Conservation (phyloP, 2,888 invertebrate genomes). For the Aphelenchoides bicaudatus region DNA sequence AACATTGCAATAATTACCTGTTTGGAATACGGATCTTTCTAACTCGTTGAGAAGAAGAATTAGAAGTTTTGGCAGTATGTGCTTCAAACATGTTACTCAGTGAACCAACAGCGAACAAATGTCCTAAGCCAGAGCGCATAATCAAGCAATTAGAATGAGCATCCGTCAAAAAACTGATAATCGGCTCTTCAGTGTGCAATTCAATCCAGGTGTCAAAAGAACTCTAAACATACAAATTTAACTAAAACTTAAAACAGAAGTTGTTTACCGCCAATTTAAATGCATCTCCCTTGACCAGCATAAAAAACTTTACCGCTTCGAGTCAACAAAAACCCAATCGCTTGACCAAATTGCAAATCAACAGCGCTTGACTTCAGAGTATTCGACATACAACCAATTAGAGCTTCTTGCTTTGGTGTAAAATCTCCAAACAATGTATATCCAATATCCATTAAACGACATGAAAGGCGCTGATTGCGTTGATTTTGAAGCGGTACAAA, state of each 20-base stretch:
- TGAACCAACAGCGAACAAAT: constrained; percentile 51
- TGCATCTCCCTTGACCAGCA: constrained; percentile 77
- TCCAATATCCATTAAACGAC: constrained; percentile 34
- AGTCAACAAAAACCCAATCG: constrained; percentile 84
- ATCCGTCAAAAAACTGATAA: constrained; percentile 48
- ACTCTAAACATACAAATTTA: constrained; percentile 31
- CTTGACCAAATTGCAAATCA: constrained; percentile 84
- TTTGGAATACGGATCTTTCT: constrained; percentile 33
- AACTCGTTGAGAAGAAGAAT: constrained; percentile 21
- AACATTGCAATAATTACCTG: constrained; percentile 19
- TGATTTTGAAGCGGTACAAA: constrained; percentile 39
- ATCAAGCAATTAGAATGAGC: constrained; percentile 40
- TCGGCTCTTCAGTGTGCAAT: constrained; percentile 47
- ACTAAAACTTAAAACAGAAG: neutral
- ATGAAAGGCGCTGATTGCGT: constrained; percentile 27
- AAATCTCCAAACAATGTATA: constrained; percentile 48
- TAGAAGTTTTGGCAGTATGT: neutral
- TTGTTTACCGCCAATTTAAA: constrained; percentile 65
- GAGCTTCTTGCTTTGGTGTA: constrained; percentile 32
- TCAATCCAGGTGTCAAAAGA: constrained; percentile 50
- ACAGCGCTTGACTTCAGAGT: constrained; percentile 62
- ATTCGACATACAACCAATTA: constrained; percentile 42
- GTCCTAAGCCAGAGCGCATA: constrained; percentile 51
- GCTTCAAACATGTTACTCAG: constrained; percentile 18
- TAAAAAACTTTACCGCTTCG: constrained; percentile 87